phyloP scores from a whole-genome alignment of 1,140 invertebrate genomes.

The Tenebrio molitor region DNA sequence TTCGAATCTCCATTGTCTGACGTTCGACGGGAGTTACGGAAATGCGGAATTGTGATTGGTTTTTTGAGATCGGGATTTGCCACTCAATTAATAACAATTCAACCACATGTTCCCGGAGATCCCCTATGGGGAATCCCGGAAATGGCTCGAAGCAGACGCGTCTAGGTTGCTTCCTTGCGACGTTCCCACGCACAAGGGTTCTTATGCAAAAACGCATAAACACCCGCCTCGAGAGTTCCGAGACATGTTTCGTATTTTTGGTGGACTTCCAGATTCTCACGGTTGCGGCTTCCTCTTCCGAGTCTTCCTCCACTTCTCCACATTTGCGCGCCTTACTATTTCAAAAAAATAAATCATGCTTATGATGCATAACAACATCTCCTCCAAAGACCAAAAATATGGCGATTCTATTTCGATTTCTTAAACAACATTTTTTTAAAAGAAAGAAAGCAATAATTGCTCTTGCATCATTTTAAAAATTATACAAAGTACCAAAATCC shows the following conservation, averaged over 20 bases:
- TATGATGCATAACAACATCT: too few relatives aligned
- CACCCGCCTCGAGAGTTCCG: conserved; percentile 8
- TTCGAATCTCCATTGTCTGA: background rate
- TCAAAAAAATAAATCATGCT: too few relatives aligned
- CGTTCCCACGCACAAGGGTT: conserved; percentile 37
- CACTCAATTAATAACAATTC: conserved; percentile 22
- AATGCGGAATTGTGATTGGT: conserved; percentile 5
- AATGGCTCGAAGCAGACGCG: conserved; percentile 39
- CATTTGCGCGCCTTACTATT: too few relatives aligned
- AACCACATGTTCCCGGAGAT: conserved; percentile 30
- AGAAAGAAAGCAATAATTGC: too few relatives aligned
- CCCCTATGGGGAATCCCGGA: conserved; percentile 45
- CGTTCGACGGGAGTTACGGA: background rate
- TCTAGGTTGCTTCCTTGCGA: conserved; percentile 44
- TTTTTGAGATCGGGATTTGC: conserved; percentile 10
- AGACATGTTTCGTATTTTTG: conserved; percentile 41
- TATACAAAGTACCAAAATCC: too few relatives aligned
- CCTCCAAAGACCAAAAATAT: too few relatives aligned
- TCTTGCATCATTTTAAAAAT: too few relatives aligned
- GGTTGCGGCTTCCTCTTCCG: conserved; percentile 20
- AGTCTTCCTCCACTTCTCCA: background rate
- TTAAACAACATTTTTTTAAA: too few relatives aligned
- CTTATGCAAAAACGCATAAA: conserved; percentile 44
- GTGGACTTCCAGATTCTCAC: conserved; percentile 40
- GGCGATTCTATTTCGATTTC: too few relatives aligned